phyloP scores from a whole-genome alignment of 2,797 vertebrate species.

The Arnoldichthys spilopterus region DNA sequence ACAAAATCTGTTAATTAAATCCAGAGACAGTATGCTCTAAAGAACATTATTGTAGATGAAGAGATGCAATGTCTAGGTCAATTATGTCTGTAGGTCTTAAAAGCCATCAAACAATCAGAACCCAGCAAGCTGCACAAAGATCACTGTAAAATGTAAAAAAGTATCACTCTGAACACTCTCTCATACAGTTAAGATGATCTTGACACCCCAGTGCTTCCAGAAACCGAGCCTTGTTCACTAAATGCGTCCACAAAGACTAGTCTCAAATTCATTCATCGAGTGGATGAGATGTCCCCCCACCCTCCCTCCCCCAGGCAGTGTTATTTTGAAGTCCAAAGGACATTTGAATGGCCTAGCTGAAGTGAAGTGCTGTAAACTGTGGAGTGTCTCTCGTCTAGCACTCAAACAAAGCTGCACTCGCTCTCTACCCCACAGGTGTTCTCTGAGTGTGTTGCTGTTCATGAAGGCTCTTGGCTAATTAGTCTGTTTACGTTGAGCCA shows the following conservation, averaged over 20 bases:
- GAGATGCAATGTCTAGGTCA: slow-evolving; percentile 5
- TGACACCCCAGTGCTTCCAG: slow-evolving; percentile 2
- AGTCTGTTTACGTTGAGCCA: slow-evolving; percentile 39
- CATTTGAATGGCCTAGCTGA: slow-evolving; percentile 15
- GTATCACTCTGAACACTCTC: slow-evolving; percentile 22
- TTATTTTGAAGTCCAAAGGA: slow-evolving; percentile 25
- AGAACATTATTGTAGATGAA: not conserved
- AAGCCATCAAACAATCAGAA: slow-evolving; percentile 10
- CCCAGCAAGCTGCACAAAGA: slow-evolving; percentile 3
- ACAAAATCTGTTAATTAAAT: not conserved
- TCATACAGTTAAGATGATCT: slow-evolving; percentile 4
- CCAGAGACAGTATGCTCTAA: not conserved
- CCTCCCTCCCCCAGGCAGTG: not conserved
- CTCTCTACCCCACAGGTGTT: slow-evolving; percentile 48
- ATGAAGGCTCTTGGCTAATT: slow-evolving; percentile 35
- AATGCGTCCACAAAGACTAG: slow-evolving; percentile 14
- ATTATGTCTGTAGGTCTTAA: slow-evolving; percentile 7
- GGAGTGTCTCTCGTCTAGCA: slow-evolving; percentile 26
- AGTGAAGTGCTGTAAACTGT: slow-evolving; percentile 37
- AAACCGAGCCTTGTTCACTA: slow-evolving; percentile 4
- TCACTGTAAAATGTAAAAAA: slow-evolving; percentile 7
- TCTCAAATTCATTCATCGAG: slow-evolving; percentile 30
- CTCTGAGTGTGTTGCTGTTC: slow-evolving; percentile 22
- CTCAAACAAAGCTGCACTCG: slow-evolving; percentile 10
- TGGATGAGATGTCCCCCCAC: slow-evolving; percentile 1